These are phyloP conservation scores for Mimas tiliae DNA, from an alignment of 2,888 invertebrate species.

Conservation along the genomic window DNA sequence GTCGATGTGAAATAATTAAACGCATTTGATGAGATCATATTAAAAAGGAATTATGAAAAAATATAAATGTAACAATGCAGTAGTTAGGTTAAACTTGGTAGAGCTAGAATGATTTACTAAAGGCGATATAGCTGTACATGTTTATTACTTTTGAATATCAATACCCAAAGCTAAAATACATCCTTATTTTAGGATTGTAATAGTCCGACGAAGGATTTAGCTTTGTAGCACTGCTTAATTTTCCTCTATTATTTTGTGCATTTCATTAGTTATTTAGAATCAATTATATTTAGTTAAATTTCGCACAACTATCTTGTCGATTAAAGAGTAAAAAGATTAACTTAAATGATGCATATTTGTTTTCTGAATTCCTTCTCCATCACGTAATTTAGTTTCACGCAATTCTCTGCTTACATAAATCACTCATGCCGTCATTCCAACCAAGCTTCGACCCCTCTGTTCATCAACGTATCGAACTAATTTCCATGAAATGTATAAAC, in stretches of 20 bases:
- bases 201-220: no score
- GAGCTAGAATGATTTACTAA: neutral
- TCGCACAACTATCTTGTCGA: neutral
- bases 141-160: neutral
- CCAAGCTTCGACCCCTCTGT: neutral
- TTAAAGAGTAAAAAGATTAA: neutral
- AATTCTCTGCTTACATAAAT: neutral
- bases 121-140: neutral
- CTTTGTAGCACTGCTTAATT: no score
- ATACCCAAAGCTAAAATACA: no score
- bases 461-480: slow-evolving; percentile 2
- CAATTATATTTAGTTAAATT: no score
- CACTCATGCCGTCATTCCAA: neutral
- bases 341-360: neutral
- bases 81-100: neutral
- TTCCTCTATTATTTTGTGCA: no score
- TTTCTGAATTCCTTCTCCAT: neutral
- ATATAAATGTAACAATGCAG: neutral
- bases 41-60: neutral
- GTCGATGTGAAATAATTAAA: slow-evolving; percentile 50
- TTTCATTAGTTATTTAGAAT: no score
- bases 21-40: slow-evolving; percentile 36
- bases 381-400: neutral
- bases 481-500: slow-evolving; percentile 20
- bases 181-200: no score